A percentile compares a stretch with the other conserved stretches of the same genome.
Conservation (phyloP, 2,113 vertebrate species). For the Gallinago jamesoni region DNA sequence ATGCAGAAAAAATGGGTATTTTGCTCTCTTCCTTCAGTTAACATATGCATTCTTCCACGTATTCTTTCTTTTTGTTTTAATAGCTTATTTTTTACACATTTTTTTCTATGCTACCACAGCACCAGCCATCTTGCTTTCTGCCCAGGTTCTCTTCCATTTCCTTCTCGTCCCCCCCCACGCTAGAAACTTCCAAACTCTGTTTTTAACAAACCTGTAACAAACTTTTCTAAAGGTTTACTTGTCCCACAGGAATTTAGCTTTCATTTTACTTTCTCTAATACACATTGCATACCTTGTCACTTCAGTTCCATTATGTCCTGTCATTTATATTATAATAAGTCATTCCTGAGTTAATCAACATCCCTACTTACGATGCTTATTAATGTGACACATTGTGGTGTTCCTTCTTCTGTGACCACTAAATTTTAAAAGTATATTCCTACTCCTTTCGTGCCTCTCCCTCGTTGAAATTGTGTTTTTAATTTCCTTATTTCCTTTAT, state of each 20-base stretch:
- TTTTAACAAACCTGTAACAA: not conserved
- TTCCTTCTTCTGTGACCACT: constrained; percentile 42
- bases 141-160: not conserved
- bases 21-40: not conserved
- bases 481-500: constrained; percentile 7
- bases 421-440: constrained; percentile 32
- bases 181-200: not conserved
- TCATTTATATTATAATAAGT: constrained; percentile 70
- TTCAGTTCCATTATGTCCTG: constrained; percentile 65
- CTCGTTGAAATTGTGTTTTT: not conserved
- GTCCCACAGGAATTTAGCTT: constrained; percentile 51
- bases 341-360: constrained; percentile 49
- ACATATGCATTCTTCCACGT: not conserved
- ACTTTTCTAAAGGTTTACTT: constrained; percentile 35
- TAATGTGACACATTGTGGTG: constrained; percentile 31
- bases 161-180: not conserved
- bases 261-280: constrained; percentile 64
- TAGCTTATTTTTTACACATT: not conserved
- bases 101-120: not conserved
- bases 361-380: constrained; percentile 35
- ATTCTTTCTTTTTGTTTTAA: not conserved
- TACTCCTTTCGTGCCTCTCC: not conserved
- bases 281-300: constrained; percentile 50
- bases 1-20: rapidly evolving
- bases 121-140: not conserved